Evolutionary conservation across 37 sponge, comb jelly and placozoan genomes (phyloP).

Genomic region (Chondrilla cf. caribensis): DNA sequence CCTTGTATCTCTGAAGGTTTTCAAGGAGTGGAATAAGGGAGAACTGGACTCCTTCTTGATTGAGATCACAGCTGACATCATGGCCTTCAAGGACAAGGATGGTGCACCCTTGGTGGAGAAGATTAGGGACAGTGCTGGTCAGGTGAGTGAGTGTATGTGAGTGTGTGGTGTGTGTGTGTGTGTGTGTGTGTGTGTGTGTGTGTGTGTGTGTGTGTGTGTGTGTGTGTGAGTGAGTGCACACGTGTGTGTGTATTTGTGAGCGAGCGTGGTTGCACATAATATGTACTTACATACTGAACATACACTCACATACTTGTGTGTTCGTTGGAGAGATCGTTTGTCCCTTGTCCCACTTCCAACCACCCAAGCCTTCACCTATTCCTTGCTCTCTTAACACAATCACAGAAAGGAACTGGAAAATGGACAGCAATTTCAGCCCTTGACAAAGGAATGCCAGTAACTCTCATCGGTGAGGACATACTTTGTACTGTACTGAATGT

Average conservation of each 20-base stretch:
- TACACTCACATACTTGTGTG: too few species aligned
- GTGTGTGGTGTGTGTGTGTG: constrained; percentile 4
- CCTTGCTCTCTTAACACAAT: not conserved
- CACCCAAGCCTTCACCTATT: too few species aligned
- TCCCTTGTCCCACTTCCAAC: too few species aligned
- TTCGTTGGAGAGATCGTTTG: too few species aligned
- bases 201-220: not conserved
- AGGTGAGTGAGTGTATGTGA: constrained; percentile 24
- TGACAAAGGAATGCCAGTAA: constrained; percentile 94
- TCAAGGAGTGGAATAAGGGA: constrained; percentile 94
- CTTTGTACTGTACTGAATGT: too few species aligned
- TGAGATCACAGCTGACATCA: constrained; percentile 89
- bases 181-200: not conserved
- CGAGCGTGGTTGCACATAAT: not conserved
- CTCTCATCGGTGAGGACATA: constrained; percentile 79
- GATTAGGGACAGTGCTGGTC: constrained; percentile 95
- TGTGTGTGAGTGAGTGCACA: not conserved
- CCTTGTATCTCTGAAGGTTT: constrained; percentile 41
- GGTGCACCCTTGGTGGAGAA: constrained; percentile 85
- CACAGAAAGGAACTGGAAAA: constrained; percentile 95
- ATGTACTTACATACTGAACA: too few species aligned
- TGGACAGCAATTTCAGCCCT: constrained; percentile 99
- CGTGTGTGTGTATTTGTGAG: not conserved
- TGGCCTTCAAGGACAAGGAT: constrained; percentile 92
- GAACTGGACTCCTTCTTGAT: constrained; percentile 97